Conservation (phyloP, 2,888 invertebrate genomes). For the Polydesmus complanatus region DNA sequence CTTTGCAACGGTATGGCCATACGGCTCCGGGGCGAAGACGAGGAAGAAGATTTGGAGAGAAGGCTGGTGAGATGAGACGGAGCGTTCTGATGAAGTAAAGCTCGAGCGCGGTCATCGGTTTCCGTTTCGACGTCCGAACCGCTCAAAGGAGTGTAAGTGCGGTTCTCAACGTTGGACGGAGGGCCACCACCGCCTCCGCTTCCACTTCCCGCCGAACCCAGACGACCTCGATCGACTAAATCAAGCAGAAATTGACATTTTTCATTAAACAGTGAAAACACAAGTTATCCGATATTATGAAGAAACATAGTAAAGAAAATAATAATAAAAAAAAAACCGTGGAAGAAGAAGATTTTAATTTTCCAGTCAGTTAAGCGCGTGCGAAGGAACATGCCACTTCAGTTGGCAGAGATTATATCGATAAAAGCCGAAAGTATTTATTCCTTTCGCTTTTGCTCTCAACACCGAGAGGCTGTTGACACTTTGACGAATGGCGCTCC, state of each 20-base stretch:
- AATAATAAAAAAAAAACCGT: neutral
- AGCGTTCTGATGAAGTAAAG: constrained; percentile 14
- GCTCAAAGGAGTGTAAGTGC: constrained; percentile 18
- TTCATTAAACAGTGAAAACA: no score
- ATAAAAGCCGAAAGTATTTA: no score
- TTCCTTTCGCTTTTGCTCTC: neutral
- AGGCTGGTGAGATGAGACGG: constrained; percentile 10
- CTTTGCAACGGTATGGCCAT: constrained; percentile 16
- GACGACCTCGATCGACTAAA: constrained; percentile 2
- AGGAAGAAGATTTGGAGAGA: neutral
- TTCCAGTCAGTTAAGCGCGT: no score
- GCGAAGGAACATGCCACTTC: no score
- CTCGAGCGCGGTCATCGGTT: constrained; percentile 14
- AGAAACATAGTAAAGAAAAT: no score
- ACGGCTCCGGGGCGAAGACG: constrained; percentile 4
- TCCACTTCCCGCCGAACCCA: neutral
- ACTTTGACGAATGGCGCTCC: neutral
- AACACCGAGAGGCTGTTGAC: neutral
- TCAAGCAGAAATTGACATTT: no score
- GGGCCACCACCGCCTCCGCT: no score
- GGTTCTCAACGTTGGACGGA: constrained; percentile 15
- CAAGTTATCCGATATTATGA: no score
- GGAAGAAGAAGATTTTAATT: no score
- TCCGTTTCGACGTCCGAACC: constrained; percentile 19
- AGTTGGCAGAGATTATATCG: no score